phyloP scores from a whole-genome alignment of 2,797 vertebrate genomes.

The Gorsachius magnificus region DNA sequence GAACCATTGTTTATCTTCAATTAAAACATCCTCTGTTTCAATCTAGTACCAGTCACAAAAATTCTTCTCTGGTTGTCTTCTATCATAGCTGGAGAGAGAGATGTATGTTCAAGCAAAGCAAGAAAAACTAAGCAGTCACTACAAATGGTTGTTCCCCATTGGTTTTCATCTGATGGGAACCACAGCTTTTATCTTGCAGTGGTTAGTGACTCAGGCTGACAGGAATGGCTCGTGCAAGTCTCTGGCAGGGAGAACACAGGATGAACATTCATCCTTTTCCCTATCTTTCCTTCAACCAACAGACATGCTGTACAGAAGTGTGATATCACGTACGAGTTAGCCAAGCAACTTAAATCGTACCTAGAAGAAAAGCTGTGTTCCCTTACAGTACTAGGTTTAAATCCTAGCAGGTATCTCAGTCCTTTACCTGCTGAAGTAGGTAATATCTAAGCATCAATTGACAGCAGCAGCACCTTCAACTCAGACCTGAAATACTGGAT shows the following conservation, averaged over 20 bases:
- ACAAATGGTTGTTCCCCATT: neutral
- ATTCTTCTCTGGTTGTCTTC: neutral
- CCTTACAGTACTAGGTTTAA: neutral
- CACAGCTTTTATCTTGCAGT: neutral
- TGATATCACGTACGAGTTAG: fast-evolving
- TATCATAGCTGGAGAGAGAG: neutral
- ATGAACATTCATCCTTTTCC: neutral
- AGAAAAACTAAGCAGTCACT: neutral
- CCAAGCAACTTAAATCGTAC: neutral
- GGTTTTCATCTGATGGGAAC: neutral
- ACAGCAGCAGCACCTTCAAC: neutral
- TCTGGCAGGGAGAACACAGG: neutral
- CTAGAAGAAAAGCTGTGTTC: neutral
- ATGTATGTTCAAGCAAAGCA: neutral
- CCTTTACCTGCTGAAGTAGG: neutral
- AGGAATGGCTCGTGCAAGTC: neutral
- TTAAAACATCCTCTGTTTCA: neutral
- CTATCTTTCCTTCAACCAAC: neutral
- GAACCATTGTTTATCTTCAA: neutral
- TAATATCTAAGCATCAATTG: neutral
- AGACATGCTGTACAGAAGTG: neutral
- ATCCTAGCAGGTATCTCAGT: neutral
- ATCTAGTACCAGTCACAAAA: neutral
- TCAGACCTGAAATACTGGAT: neutral
- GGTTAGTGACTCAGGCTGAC: neutral